Conservation (phyloP, 2,888 invertebrate species). For the Chironomus tentans region DNA sequence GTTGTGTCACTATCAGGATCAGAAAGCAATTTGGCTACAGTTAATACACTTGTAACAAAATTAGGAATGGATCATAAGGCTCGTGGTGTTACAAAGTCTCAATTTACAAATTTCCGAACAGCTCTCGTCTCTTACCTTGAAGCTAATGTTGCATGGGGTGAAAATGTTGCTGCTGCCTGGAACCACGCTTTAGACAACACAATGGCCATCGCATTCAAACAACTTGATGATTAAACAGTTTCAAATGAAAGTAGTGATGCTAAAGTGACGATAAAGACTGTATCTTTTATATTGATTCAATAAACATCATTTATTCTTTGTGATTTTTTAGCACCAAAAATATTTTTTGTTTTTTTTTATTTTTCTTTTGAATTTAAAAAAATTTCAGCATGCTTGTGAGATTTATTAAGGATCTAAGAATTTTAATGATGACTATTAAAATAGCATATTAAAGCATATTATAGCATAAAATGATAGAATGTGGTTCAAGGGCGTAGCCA, state of each 20-base stretch:
- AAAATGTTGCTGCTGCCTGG: background rate
- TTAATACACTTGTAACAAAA: background rate
- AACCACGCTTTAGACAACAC: background rate
- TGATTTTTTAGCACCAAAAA: too few relatives aligned
- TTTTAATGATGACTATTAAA: too few relatives aligned
- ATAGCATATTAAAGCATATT: too few relatives aligned
- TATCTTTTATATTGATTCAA: background rate
- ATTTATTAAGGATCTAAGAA: too few relatives aligned
- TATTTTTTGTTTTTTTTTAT: too few relatives aligned
- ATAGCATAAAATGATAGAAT: too few relatives aligned
- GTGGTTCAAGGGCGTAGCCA: too few relatives aligned
- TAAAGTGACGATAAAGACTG: too few relatives aligned
- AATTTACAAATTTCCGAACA: background rate
- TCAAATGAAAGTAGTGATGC: background rate
- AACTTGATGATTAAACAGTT: background rate
- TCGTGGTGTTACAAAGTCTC: background rate
- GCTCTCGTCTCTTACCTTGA: background rate
- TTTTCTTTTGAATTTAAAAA: too few relatives aligned
- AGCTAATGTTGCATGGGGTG: background rate
- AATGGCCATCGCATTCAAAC: background rate
- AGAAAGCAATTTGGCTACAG: background rate
- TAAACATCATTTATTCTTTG: background rate
- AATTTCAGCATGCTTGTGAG: too few relatives aligned
- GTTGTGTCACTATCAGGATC: background rate
- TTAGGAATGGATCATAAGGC: background rate